phyloP scores from a whole-genome alignment of 1,140 invertebrate genomes.

The Meloidogyne exigua region DNA sequence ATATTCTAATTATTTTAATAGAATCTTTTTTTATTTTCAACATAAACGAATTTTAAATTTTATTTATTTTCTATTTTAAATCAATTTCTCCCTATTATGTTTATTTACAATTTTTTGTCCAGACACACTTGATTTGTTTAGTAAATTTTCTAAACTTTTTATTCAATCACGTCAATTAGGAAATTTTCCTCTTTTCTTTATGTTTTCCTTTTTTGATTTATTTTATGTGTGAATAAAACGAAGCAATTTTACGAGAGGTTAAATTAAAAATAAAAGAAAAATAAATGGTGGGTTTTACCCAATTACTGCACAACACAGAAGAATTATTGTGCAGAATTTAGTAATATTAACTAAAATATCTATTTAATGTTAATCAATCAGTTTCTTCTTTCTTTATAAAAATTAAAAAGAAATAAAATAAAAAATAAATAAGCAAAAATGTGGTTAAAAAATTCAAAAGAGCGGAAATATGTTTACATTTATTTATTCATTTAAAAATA shows the following conservation, averaged over 20 bases:
- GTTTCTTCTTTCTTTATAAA: neutral
- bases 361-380: constrained; percentile 1
- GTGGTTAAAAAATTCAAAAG: neutral
- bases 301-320: neutral
- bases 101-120: neutral
- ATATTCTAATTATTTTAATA: too few relatives aligned
- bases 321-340: neutral
- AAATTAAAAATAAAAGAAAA: neutral
- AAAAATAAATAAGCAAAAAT: neutral
- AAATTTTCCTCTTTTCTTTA: neutral
- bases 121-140: neutral
- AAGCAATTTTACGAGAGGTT: neutral
- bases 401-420: neutral
- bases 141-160: neutral
- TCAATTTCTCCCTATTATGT: neutral
- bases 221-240: neutral
- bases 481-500: neutral
- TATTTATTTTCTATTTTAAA: too few relatives aligned
- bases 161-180: neutral
- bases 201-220: neutral
- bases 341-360: neutral
- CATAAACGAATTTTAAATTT: too few relatives aligned
- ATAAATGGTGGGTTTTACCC: neutral
- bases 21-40: too few relatives aligned
- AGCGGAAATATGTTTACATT: neutral